Evolutionary conservation across 2,888 invertebrate species (phyloP).

Genomic region (Lordiphosa fenestrarum): DNA sequence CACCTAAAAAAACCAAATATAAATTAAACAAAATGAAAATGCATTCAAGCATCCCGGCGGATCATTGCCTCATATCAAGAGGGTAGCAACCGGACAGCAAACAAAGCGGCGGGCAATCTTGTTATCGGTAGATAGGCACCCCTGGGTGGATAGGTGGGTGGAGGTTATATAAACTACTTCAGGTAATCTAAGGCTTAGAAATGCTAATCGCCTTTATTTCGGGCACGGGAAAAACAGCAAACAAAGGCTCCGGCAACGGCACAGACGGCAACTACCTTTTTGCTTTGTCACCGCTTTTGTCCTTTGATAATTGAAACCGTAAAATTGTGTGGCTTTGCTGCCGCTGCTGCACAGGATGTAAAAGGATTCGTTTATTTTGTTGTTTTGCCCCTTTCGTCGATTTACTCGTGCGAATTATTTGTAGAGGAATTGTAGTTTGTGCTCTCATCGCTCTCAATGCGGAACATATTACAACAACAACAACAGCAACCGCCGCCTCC

Average conservation of each 20-base stretch:
- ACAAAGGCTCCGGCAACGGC: conserved; percentile 10
- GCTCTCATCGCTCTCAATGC: conserved; percentile 5
- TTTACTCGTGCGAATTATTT: conserved; percentile 65
- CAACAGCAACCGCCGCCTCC: conserved; percentile 31
- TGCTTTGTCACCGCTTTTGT: conserved; percentile 64
- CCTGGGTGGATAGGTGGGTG: conserved; percentile 3
- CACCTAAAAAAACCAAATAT: conserved; percentile 40
- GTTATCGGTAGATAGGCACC: conserved; percentile 48
- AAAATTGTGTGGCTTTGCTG: conserved; percentile 67
- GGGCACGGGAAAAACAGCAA: conserved; percentile 14
- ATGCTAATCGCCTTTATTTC: conserved; percentile 74
- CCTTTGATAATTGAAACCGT: conserved; percentile 71
- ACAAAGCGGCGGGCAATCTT: conserved; percentile 52
- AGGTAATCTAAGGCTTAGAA: conserved; percentile 75
- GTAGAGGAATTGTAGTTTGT: conserved; percentile 41
- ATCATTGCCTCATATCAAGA: conserved; percentile 29
- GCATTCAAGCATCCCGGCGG: conserved; percentile 63
- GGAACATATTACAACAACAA: conserved; percentile 9
- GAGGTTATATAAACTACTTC: conserved; percentile 71
- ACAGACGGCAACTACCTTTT: conserved; percentile 51
- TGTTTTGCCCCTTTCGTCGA: conserved; percentile 24
- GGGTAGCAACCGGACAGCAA: conserved; percentile 30
- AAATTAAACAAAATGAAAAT: conserved; percentile 55
- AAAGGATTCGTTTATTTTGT: conserved; percentile 46
- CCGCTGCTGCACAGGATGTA: conserved; percentile 41